phyloP scores from a whole-genome alignment of 2,797 vertebrate genomes.

The Thaleichthys pacificus region DNA sequence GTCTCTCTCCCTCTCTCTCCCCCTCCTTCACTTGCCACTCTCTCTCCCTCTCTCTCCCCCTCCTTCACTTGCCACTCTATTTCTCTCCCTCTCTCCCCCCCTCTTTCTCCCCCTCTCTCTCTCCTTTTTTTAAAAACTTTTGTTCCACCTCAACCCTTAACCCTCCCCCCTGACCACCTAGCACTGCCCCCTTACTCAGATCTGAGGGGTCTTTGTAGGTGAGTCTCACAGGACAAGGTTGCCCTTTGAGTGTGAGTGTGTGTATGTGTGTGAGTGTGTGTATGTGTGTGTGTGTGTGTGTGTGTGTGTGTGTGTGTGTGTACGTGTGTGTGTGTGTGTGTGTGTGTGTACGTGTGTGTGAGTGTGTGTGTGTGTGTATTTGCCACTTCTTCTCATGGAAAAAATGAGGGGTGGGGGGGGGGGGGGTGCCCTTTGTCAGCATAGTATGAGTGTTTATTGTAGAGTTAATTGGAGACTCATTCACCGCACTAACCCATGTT shows the following conservation, averaged over 20 bases:
- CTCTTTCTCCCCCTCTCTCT: background rate
- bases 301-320: background rate
- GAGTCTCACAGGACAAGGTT: slow-evolving; percentile 34
- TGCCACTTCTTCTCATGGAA: slow-evolving; percentile 5
- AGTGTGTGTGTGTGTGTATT: too few relatives aligned
- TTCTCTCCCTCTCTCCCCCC: too few relatives aligned
- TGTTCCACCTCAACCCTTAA: background rate
- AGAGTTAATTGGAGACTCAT: slow-evolving; percentile 68
- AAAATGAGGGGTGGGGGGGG: slow-evolving; percentile 11
- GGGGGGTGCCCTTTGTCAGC: slow-evolving; percentile 59
- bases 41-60: too few relatives aligned
- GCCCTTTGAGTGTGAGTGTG: slow-evolving; percentile 10
- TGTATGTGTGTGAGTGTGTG: background rate
- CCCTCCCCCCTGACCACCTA: background rate
- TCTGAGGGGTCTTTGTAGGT: slow-evolving; percentile 52
- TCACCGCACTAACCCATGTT: slow-evolving; percentile 65
- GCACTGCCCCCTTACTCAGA: slow-evolving; percentile 41
- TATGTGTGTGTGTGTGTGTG: slow-evolving; percentile 1
- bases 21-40: too few relatives aligned
- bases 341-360: background rate
- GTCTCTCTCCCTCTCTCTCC: slow-evolving; percentile 18
- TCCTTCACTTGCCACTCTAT: too few relatives aligned
- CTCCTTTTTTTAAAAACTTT: background rate
- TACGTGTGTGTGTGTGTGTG: background rate
- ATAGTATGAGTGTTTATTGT: slow-evolving; percentile 65